These are phyloP conservation scores for Enteromius viviparus DNA, from an alignment of 2,797 vertebrate species.

Conservation along the genomic window DNA sequence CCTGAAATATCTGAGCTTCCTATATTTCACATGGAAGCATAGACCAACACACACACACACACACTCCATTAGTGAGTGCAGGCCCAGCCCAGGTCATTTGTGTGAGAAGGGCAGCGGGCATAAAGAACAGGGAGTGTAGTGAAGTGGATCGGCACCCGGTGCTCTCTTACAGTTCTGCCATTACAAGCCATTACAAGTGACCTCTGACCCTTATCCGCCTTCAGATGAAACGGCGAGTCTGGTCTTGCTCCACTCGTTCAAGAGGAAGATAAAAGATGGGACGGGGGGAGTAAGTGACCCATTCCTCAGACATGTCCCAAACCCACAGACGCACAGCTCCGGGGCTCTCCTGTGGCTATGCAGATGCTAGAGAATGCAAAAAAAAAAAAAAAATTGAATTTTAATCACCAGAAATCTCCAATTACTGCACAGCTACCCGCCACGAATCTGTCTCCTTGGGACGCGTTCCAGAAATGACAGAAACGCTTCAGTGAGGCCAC, in stretches of 20 bases:
- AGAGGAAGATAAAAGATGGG: slow-evolving; percentile 59
- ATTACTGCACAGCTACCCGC: slow-evolving; percentile 75
- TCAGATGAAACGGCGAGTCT: slow-evolving; percentile 81
- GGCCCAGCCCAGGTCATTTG: slow-evolving; percentile 67
- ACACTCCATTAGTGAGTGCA: slow-evolving; percentile 38
- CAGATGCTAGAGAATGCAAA: slow-evolving; percentile 74
- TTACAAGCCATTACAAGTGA: slow-evolving; percentile 84
- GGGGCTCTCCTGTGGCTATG: slow-evolving; percentile 73
- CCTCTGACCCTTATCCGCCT: slow-evolving; percentile 82
- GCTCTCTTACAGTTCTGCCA: slow-evolving; percentile 81
- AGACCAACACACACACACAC: slow-evolving; percentile 1
- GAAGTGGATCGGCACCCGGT: slow-evolving; percentile 78
- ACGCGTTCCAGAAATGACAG: slow-evolving; percentile 68
- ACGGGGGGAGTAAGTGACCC: slow-evolving; percentile 64
- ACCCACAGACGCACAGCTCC: slow-evolving; percentile 53
- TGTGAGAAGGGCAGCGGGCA: slow-evolving; percentile 73
- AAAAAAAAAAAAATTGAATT: slow-evolving; percentile 72
- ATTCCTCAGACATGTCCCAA: slow-evolving; percentile 58
- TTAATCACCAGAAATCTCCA: slow-evolving; percentile 74
- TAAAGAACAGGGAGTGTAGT: slow-evolving; percentile 74
- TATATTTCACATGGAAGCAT: slow-evolving; percentile 19
- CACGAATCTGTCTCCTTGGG: slow-evolving; percentile 70
- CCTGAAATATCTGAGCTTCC: slow-evolving; percentile 1
- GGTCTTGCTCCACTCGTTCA: slow-evolving; percentile 81
- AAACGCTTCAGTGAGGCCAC: slow-evolving; percentile 45